Conservation (phyloP, 2,797 vertebrate species). For the Pteronotus mesoamericanus region DNA sequence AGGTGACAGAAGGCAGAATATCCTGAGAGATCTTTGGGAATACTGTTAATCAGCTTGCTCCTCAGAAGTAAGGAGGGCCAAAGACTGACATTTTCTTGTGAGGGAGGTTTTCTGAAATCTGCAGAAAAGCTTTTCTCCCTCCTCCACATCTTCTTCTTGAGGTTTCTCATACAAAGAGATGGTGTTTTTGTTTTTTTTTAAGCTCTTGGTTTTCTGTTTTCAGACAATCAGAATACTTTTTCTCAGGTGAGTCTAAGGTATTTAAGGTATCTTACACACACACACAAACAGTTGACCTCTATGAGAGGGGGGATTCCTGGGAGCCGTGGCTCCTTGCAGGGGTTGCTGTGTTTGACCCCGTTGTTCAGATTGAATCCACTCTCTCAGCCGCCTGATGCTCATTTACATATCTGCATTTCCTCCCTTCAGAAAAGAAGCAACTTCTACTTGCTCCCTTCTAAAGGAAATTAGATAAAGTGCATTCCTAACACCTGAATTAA, state of each 20-base stretch:
- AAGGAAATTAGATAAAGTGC: background rate
- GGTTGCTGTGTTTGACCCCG: background rate
- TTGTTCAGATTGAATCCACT: background rate
- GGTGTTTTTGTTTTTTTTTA: background rate
- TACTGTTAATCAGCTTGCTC: background rate
- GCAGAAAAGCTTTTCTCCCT: background rate
- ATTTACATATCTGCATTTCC: background rate
- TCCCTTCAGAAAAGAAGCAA: background rate
- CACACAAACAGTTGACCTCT: background rate
- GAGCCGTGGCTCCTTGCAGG: background rate
- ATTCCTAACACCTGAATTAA: background rate
- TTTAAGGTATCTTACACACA: background rate
- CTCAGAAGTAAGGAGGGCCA: background rate
- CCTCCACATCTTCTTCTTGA: background rate
- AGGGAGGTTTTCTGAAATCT: background rate
- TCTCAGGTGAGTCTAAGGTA: background rate
- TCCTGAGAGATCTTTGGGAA: background rate
- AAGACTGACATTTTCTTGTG: background rate
- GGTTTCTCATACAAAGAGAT: background rate
- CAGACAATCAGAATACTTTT: background rate
- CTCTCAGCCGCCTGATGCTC: background rate
- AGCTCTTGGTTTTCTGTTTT: conserved; percentile 20
- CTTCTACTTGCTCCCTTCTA: background rate
- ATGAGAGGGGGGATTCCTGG: background rate
- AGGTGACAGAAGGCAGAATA: background rate